Conservation (phyloP, 2,888 invertebrate genomes). For the Ectropis crepuscularia region DNA sequence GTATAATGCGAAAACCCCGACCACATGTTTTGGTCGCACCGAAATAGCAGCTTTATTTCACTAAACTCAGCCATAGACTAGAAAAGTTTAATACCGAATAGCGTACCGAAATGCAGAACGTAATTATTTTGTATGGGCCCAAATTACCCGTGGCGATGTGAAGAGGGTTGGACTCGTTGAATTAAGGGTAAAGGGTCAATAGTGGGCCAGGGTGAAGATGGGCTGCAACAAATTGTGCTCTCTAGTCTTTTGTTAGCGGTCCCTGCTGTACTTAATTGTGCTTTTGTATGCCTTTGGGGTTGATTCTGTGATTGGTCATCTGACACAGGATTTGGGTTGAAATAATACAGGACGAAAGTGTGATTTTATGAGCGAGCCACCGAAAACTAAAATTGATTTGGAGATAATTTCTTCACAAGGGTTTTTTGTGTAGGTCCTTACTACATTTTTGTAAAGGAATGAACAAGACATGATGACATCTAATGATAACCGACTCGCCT, state of each 20-base stretch:
- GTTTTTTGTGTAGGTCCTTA: no score
- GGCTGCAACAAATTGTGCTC: slow-evolving; percentile 83
- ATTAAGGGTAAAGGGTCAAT: slow-evolving; percentile 84
- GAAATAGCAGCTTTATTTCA: slow-evolving; percentile 53
- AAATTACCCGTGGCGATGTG: slow-evolving; percentile 45
- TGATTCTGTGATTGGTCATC: slow-evolving; percentile 67
- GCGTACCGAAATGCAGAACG: slow-evolving; percentile 38
- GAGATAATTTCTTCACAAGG: no score
- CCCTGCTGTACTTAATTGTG: slow-evolving; percentile 82
- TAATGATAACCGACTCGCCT: no score
- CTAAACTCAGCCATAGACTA: slow-evolving; percentile 45
- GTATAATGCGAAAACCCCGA: slow-evolving; percentile 66
- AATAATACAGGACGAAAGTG: slow-evolving; percentile 55
- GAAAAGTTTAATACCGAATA: slow-evolving; percentile 34
- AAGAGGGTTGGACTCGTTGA: slow-evolving; percentile 66
- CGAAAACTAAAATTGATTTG: background rate
- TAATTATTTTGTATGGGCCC: slow-evolving; percentile 36
- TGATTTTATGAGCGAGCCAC: background rate
- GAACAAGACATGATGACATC: no score
- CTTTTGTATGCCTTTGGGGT: slow-evolving; percentile 75
- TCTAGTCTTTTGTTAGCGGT: slow-evolving; percentile 77
- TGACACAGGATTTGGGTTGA: slow-evolving; percentile 57
- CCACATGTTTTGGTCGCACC: slow-evolving; percentile 81
- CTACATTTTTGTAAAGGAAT: background rate
- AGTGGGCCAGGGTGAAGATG: slow-evolving; percentile 79